Percentiles rank a stretch among this genome's conserved stretches.
phyloP scores from a whole-genome alignment of 2,113 vertebrate species.

The Papio anubis region DNA sequence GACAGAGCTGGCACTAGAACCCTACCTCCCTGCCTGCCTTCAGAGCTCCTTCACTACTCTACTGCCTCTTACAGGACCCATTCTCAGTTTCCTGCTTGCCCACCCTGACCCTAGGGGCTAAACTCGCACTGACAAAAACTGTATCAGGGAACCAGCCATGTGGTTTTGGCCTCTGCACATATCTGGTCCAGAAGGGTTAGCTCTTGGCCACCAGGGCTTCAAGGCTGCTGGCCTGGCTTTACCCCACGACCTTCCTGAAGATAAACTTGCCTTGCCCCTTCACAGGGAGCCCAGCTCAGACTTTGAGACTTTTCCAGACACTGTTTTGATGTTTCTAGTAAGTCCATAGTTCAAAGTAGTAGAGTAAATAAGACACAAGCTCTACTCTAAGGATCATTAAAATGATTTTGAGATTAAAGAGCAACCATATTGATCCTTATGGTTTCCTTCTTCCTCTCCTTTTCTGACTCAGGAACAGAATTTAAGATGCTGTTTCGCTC shows the following conservation, averaged over 20 bases:
- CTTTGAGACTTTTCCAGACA: neutral
- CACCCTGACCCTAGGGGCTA: neutral
- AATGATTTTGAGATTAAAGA: neutral
- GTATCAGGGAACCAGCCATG: neutral
- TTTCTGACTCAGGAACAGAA: neutral
- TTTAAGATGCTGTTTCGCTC: neutral
- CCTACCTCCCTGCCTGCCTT: neutral
- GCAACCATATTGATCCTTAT: neutral
- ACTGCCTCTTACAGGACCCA: neutral
- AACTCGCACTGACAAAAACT: neutral
- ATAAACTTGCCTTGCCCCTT: neutral
- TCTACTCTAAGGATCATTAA: neutral
- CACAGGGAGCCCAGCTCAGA: neutral
- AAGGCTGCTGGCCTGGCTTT: neutral
- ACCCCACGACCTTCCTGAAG: neutral
- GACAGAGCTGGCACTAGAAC: neutral
- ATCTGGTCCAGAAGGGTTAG: neutral
- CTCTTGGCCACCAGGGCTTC: neutral
- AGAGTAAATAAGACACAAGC: neutral
- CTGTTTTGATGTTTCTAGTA: neutral
- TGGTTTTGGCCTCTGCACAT: neutral
- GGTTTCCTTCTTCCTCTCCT: neutral
- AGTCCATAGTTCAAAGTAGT: neutral
- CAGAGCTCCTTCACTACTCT: neutral
- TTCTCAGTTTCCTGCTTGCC: neutral